These are phyloP conservation scores for Phasianus colchicus DNA, from an alignment of 2,113 vertebrate genomes.

Conservation along the genomic window DNA sequence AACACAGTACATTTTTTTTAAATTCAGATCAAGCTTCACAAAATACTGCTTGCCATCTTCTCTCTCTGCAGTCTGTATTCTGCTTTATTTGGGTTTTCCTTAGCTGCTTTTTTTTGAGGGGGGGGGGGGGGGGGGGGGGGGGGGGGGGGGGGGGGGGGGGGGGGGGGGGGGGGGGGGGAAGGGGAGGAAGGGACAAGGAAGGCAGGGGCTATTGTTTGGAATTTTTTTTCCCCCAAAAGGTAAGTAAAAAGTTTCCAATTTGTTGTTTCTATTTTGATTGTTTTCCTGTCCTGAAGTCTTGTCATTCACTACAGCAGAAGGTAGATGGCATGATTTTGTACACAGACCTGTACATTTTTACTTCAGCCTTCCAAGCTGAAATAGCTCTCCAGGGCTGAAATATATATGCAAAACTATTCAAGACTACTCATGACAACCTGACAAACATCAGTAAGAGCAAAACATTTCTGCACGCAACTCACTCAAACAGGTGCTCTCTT, in stretches of 20 bases:
- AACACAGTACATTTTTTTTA: neutral
- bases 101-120: neutral
- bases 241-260: constrained; percentile 13
- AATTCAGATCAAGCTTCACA: neutral
- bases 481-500: neutral
- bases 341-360: neutral
- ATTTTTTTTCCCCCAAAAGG: neutral
- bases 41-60: neutral
- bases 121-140: neutral
- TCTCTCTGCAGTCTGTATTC: neutral
- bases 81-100: neutral
- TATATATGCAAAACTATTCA: neutral
- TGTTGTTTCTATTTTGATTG: neutral
- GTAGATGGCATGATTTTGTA: neutral
- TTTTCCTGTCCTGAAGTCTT: neutral
- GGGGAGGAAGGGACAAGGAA: neutral
- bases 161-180: neutral
- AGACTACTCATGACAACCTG: neutral
- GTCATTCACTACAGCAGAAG: neutral
- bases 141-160: no score
- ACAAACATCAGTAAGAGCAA: neutral
- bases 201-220: neutral
- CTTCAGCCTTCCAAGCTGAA: neutral
- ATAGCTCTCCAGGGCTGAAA: neutral
- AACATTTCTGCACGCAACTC: neutral